Base-by-base conservation (phyloP, 2,113 vertebrate genomes). In the Nannobrachium achirus region DNA sequence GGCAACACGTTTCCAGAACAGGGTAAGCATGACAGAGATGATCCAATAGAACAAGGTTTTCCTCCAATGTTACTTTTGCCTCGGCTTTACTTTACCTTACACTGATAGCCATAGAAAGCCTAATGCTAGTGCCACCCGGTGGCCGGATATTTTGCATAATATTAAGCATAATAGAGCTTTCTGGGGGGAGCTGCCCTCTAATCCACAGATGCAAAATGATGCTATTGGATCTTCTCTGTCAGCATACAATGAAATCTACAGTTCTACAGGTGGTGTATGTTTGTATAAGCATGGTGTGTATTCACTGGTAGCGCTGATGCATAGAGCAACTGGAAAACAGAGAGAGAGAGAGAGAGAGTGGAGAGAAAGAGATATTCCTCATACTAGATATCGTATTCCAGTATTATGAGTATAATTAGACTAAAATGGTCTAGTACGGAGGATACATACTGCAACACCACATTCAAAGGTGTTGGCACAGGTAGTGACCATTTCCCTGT, bases 1-100 rank as follows among this genome's bases (percentile, higher is more conserved):
- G 90, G 52, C 44, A 88, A 78, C 86, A 93, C 83, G 86, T 69
- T 91, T 88, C 73, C 87, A 73, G 79, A 65, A 86, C 90, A 89
- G 88, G 90, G 89, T 89, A 56, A 69, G 63, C 61, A 60, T 50
- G 75, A 73, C 80, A 86, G 63, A 74, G 78, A 79, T 25, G 69
- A 67, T 79, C 79, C 81, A 82, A 71, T 45, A 75, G 72, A 60
- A 41, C 25, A 33, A 42, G 50, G 69, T 15, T 48, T 71, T 53
- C 66, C 50, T 64, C 61, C 5, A 18, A 15, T 6, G 18, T 1
- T 5, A 14, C 25, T 33, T 33, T 33, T 33, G 25, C 25, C 25
- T 33, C 25, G 6, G 19, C 16, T 13, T 4, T 7, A 0, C 42
- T 48, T 55, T 16, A 61, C 18, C 50, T 71, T 52, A 25, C 44